A percentile compares a stretch with the other conserved stretches of the same genome.
Evolutionary conservation across 1,140 invertebrate genomes (phyloP).

Genomic region (Andricus grossulariae): DNA sequence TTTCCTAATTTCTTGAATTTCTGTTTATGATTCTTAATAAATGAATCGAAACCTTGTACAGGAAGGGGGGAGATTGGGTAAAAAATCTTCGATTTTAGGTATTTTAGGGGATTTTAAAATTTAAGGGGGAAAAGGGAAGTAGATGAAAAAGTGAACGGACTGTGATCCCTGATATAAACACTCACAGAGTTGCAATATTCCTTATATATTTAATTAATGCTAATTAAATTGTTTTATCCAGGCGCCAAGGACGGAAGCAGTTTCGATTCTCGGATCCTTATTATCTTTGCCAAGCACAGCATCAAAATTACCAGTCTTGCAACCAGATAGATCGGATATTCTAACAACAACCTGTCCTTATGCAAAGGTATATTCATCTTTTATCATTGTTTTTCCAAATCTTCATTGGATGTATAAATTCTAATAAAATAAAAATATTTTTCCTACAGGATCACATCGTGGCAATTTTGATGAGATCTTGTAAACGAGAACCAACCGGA

Average conservation of each 20-base stretch:
- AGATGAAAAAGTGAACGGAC: no score
- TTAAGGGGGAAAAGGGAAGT: no score
- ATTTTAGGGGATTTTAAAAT: neutral
- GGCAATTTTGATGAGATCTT: slow-evolving; percentile 89
- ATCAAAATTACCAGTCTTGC: slow-evolving; percentile 87
- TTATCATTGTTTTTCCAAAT: neutral
- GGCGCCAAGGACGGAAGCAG: slow-evolving; percentile 92
- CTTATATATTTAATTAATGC: neutral
- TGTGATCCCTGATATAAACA: slow-evolving; percentile 30
- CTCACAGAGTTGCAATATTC: neutral
- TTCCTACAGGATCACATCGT: slow-evolving; percentile 88
- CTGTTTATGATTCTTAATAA: no score
- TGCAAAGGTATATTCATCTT: slow-evolving; percentile 80
- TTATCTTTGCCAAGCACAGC: slow-evolving; percentile 88
- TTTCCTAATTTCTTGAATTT: no score
- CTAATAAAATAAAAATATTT: slow-evolving; percentile 10
- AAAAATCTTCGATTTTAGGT: no score
- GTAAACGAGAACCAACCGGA: slow-evolving; percentile 91
- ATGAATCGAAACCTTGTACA: no score
- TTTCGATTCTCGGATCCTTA: slow-evolving; percentile 92
- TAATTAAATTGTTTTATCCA: slow-evolving; percentile 61
- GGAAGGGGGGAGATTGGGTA: no score
- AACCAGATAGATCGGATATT: slow-evolving; percentile 84
- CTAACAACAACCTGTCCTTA: slow-evolving; percentile 84
- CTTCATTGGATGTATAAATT: neutral